Conservation (phyloP, 2,888 invertebrate species). For the Alloscopus bannaensis region DNA sequence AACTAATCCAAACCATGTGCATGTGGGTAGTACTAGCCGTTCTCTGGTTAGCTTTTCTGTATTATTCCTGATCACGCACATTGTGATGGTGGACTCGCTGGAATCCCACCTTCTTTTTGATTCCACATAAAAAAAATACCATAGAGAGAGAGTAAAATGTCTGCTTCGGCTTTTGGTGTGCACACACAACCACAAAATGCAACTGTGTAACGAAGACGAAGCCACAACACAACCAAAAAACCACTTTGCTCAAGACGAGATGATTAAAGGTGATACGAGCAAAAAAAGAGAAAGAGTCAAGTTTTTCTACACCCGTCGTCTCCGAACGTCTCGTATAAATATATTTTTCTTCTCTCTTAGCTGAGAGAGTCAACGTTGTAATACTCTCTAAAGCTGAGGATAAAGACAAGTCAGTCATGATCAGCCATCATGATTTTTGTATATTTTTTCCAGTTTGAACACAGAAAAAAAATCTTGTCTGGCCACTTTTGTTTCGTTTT, state of each 20-base stretch:
- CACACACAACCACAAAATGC: conserved; percentile 13
- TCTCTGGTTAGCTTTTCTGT: too few relatives aligned
- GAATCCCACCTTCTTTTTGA: conserved; percentile 23
- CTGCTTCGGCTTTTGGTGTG: not conserved
- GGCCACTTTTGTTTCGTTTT: conserved; percentile 44
- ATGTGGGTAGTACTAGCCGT: not conserved
- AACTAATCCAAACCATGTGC: not conserved
- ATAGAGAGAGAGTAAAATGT: not conserved
- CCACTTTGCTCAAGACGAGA: conserved; percentile 41
- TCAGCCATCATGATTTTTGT: conserved; percentile 39
- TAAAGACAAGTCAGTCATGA: too few relatives aligned
- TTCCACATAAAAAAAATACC: not conserved
- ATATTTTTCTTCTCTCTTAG: too few relatives aligned
- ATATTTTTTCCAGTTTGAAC: conserved; percentile 21
- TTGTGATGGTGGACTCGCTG: not conserved
- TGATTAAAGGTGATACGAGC: conserved; percentile 13
- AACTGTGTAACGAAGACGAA: conserved; percentile 8
- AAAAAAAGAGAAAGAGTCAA: conserved; percentile 37
- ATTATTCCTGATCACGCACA: conserved; percentile 7
- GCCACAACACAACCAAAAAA: conserved; percentile 18
- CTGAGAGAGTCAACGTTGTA: too few relatives aligned
- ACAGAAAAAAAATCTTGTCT: conserved; percentile 25
- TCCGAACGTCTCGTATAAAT: too few relatives aligned
- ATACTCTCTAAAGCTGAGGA: too few relatives aligned
- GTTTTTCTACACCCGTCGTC: conserved; percentile 32